Evolutionary conservation across 2,797 vertebrate genomes (phyloP), one percentile per base, ranked within the genome.

Genomic region (Bradypus variegatus): DNA sequence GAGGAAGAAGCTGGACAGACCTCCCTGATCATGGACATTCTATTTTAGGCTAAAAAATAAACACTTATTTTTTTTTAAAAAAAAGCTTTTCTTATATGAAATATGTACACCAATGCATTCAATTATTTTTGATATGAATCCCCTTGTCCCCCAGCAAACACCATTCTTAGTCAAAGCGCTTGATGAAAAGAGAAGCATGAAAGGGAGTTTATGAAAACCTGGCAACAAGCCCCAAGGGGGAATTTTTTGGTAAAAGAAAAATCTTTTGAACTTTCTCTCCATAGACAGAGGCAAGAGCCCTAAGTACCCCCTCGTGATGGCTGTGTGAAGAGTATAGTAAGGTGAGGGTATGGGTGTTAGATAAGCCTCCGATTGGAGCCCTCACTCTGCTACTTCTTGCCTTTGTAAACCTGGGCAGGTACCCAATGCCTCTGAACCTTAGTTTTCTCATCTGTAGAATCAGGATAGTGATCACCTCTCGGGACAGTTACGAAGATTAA

Each of bases 211-310:
- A 92, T 55, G 77, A 93, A 91, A 85, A 84, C 60, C 23, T 55
- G 12, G 10, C 45, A 41, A 65, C 1, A 58, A 11, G 1, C 12
- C 80, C 36, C 77, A 60, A 76, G 41, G 27, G 21, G 48, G 12
- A 55, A 58, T 82, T 83, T 93, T 94, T 75, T 76, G 53, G 21
- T 69, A n/a, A 67, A 69, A 94, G 83, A 72, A 16, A 90, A 87
- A 73, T 87, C 15, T 60, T 65, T 70, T 88, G 19, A 53, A 83
- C 2, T 55, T 1, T 55, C 27, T 65, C 11, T 65, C 48, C 1
- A 23, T 3, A 88, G 48, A 60, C 21, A 23, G 19, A 36, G 13
- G 36, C 23, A 60, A 50, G 36, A 88, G 76, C 73, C 6, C 38
- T n/a, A 33, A 29, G 36, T 58, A n/a, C 5, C 12, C 16, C 10